phyloP scores from a whole-genome alignment of 2,888 invertebrate genomes.

The Zaprionus lineosus region DNA sequence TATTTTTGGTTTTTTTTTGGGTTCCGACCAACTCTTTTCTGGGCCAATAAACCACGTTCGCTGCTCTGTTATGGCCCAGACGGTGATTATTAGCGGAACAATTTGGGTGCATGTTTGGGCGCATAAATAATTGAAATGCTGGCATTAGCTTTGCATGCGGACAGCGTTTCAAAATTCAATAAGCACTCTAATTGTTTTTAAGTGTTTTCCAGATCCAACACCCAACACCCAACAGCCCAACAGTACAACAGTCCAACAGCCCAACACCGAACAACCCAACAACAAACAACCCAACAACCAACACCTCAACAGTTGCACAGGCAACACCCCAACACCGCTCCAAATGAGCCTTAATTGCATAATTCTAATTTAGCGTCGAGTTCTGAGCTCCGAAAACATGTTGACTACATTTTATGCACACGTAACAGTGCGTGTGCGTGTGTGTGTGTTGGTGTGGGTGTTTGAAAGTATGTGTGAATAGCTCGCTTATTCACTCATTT shows the following conservation, averaged over 20 bases:
- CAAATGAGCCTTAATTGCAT: slow-evolving; percentile 77
- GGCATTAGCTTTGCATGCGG: slow-evolving; percentile 63
- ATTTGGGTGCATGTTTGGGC: slow-evolving; percentile 60
- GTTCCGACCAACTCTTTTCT: no score
- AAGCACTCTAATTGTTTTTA: slow-evolving; percentile 75
- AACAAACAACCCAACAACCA: no score
- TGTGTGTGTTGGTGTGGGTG: slow-evolving; percentile 4
- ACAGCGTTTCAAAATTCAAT: slow-evolving; percentile 63
- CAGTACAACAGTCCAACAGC: no score
- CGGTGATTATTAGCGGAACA: slow-evolving; percentile 53
- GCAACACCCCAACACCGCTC: slow-evolving; percentile 25
- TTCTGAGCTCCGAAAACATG: slow-evolving; percentile 67
- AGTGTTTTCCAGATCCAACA: slow-evolving; percentile 59
- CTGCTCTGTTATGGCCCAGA: slow-evolving; percentile 6
- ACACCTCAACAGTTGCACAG: no score
- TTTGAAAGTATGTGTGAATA: slow-evolving; percentile 14
- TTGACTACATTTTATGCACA: slow-evolving; percentile 61
- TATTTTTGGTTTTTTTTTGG: no score
- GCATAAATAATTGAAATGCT: slow-evolving; percentile 66
- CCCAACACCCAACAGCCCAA: no score
- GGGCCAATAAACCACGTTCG: no score
- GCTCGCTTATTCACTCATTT: slow-evolving; percentile 38
- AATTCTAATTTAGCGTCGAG: slow-evolving; percentile 73
- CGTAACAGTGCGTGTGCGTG: slow-evolving; percentile 4
- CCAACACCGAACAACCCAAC: no score